These are phyloP conservation scores for Priapulus caudatus DNA, from an alignment of 2,888 invertebrate genomes.

Conservation along the genomic window DNA sequence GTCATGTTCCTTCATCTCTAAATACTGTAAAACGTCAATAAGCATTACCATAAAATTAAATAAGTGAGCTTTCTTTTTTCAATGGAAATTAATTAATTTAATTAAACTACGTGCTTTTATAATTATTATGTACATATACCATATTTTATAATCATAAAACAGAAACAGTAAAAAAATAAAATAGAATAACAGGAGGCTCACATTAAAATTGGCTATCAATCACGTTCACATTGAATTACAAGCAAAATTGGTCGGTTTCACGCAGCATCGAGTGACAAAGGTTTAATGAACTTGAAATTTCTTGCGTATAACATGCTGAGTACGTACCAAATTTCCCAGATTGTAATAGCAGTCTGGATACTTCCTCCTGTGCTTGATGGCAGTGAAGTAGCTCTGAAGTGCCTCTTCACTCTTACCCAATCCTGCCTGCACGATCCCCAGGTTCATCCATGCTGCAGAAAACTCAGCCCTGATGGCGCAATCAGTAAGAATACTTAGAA, in stretches of 20 bases:
- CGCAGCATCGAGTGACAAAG: not conserved
- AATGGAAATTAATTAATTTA: not conserved
- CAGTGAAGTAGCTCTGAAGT: slow-evolving; percentile 62
- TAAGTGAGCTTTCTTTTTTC: too few species aligned
- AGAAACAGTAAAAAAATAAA: slow-evolving; percentile 8
- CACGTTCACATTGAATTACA: too few species aligned
- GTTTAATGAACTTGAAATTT: not conserved
- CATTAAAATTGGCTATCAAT: too few species aligned
- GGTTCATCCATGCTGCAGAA: slow-evolving; percentile 96
- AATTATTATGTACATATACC: not conserved
- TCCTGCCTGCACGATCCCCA: slow-evolving; percentile 75
- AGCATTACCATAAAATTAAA: too few species aligned
- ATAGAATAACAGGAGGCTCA: too few species aligned
- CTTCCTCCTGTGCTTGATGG: slow-evolving; percentile 57
- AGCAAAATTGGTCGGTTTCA: too few species aligned
- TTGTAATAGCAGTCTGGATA: slow-evolving; percentile 92
- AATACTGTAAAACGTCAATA: slow-evolving; percentile 47
- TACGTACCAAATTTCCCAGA: slow-evolving; percentile 72
- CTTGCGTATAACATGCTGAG: slow-evolving; percentile 25
- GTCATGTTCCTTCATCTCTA: slow-evolving; percentile 58
- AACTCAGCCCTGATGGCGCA: slow-evolving; percentile 64
- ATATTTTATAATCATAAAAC: not conserved
- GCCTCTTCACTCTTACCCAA: slow-evolving; percentile 58
- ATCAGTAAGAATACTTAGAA: too few species aligned
- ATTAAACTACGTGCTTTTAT: not conserved